Evolutionary conservation across 2,888 invertebrate species (phyloP).

Genomic region (Caenorhabditis drosophilae): DNA sequence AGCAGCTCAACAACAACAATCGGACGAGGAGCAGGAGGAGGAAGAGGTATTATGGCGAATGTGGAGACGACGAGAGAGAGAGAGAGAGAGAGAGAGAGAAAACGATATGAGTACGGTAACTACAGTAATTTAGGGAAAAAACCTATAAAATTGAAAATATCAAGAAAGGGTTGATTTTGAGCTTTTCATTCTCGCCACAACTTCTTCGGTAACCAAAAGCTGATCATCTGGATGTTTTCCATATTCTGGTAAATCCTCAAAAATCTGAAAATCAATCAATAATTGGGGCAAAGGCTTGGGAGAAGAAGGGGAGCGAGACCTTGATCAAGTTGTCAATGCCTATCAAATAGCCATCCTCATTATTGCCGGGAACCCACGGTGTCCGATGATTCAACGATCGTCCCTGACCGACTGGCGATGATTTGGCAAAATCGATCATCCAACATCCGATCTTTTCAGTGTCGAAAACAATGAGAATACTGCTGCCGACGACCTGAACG

Average conservation of each 20-base stretch:
- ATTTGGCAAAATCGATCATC: slow-evolving; percentile 97
- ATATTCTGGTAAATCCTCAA: slow-evolving; percentile 43
- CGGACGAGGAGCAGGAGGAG: no score
- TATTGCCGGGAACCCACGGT: slow-evolving; percentile 89
- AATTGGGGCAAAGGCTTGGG: background rate
- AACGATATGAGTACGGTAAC: no score
- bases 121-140: no score
- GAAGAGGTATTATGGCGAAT: no score
- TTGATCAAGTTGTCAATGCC: slow-evolving; percentile 88
- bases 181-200: slow-evolving; percentile 33
- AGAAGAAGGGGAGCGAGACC: slow-evolving; percentile 24
- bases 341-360: slow-evolving; percentile 90
- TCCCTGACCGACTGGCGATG: slow-evolving; percentile 76
- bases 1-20: no score
- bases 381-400: slow-evolving; percentile 78
- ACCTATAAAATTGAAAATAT: no score
- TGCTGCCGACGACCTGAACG: slow-evolving; percentile 83
- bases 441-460: slow-evolving; percentile 86
- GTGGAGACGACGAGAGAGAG: no score
- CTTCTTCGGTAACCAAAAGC: slow-evolving; percentile 38
- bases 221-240: slow-evolving; percentile 41
- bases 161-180: no score
- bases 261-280: slow-evolving; percentile 26
- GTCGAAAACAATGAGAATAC: slow-evolving; percentile 91
- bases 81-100: no score